A percentile compares a stretch with the other conserved stretches of the same genome.
Conservation (phyloP, 2,797 vertebrate species). For the Gorsachius magnificus region DNA sequence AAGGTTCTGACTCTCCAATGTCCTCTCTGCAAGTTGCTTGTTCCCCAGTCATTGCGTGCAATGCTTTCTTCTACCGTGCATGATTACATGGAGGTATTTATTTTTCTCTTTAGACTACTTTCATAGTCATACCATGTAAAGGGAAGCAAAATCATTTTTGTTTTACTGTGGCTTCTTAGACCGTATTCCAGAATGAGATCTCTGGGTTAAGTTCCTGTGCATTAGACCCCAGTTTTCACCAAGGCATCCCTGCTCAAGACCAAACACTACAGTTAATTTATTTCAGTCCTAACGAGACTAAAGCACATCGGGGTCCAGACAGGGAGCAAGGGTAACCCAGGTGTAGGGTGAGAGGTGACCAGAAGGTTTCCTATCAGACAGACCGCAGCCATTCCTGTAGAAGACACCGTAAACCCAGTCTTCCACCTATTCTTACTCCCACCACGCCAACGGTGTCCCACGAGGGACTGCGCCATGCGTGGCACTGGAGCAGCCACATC, state of each 20-base stretch:
- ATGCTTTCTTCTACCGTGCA: background rate
- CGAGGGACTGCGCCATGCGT: rapidly evolving
- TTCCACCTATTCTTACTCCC: background rate
- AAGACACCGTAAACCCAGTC: background rate
- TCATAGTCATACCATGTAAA: background rate
- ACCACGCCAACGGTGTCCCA: rapidly evolving
- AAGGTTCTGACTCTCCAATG: background rate
- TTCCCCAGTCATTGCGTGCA: background rate
- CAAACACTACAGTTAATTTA: background rate
- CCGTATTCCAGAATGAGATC: background rate
- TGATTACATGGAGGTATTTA: background rate
- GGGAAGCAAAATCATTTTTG: background rate
- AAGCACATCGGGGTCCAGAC: background rate
- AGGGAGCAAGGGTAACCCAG: background rate
- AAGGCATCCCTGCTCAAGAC: background rate
- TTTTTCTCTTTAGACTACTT: background rate
- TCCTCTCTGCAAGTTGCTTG: background rate
- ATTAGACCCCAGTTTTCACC: background rate
- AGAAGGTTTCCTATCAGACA: background rate
- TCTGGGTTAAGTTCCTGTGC: background rate
- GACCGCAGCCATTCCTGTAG: background rate
- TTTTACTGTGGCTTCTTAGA: background rate
- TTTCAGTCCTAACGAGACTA: background rate
- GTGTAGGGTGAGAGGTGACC: background rate
- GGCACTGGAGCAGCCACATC: background rate